Conservation (phyloP, 2,797 vertebrate genomes). For the Leuciscus waleckii region DNA sequence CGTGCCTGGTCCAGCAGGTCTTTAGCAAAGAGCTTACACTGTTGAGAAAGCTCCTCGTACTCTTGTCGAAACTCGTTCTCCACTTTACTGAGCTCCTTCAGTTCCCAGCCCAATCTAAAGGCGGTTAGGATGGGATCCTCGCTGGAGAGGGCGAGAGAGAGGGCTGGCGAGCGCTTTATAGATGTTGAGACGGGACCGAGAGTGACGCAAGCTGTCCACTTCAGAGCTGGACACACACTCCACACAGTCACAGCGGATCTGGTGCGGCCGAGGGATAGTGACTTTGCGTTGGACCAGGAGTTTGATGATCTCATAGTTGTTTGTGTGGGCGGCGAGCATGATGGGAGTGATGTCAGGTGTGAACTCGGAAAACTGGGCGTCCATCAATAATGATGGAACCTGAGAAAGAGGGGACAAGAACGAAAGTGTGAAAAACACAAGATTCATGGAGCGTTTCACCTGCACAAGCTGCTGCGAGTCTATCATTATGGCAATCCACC, state of each 20-base stretch:
- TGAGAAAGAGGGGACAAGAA: slow-evolving; percentile 64
- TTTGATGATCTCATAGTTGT: slow-evolving; percentile 99
- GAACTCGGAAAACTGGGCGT: slow-evolving; percentile 96
- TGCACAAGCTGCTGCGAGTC: neutral
- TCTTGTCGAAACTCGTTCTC: slow-evolving; percentile 98
- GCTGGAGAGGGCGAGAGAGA: slow-evolving; percentile 93
- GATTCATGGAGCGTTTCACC: neutral
- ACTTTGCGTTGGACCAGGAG: slow-evolving; percentile 93
- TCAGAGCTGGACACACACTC: slow-evolving; percentile 95
- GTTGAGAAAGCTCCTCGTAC: slow-evolving; percentile 95
- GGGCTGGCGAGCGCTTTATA: slow-evolving; percentile 94
- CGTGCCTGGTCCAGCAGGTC: slow-evolving; percentile 95
- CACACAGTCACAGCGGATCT: slow-evolving; percentile 94
- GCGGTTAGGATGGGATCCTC: slow-evolving; percentile 95
- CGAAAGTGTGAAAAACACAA: slow-evolving; percentile 31
- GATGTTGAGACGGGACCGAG: slow-evolving; percentile 92
- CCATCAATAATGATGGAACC: slow-evolving; percentile 97
- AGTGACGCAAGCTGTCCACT: slow-evolving; percentile 94
- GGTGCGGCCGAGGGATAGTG: slow-evolving; percentile 92
- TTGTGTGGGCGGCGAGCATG: slow-evolving; percentile 97
- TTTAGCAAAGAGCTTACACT: slow-evolving; percentile 97
- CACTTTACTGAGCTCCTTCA: slow-evolving; percentile 96
- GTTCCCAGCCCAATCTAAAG: slow-evolving; percentile 94
- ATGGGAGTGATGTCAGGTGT: slow-evolving; percentile 97
- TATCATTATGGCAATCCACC: slow-evolving; percentile 4